Conservation (phyloP, 2,797 vertebrate genomes). For the Balearica regulorum region DNA sequence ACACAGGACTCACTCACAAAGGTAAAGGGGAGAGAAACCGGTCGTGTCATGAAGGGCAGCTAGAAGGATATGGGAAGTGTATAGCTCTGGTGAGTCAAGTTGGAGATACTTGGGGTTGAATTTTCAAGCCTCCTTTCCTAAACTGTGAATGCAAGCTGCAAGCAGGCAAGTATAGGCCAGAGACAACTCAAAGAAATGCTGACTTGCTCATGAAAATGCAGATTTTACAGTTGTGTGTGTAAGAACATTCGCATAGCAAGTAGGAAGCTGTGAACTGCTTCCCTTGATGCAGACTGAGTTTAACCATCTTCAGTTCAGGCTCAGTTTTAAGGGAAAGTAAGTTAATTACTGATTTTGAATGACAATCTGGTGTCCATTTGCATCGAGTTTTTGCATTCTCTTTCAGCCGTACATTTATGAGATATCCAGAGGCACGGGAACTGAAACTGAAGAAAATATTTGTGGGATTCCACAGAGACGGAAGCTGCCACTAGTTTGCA, state of each 20-base stretch:
- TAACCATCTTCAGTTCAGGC: not conserved
- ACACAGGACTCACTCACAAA: not conserved
- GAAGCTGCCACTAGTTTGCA: conserved; percentile 34
- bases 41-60: not conserved
- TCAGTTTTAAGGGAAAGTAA: conserved; percentile 20
- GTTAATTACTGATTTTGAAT: not conserved
- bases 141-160: not conserved
- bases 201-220: conserved; percentile 56
- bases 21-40: not conserved
- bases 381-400: not conserved
- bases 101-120: not conserved
- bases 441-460: conserved; percentile 42
- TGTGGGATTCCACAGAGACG: conserved; percentile 18
- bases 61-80: not conserved
- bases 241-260: conserved; percentile 34
- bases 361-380: not conserved
- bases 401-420: conserved; percentile 10
- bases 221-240: conserved; percentile 39
- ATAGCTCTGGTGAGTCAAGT: not conserved
- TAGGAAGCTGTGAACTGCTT: conserved; percentile 24
- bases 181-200: conserved; percentile 36
- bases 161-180: conserved; percentile 19
- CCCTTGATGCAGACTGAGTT: not conserved
- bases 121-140: not conserved
- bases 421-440: not conserved